Conservation (phyloP, 2,888 invertebrate genomes). For the Oxyteleia sp. region DNA sequence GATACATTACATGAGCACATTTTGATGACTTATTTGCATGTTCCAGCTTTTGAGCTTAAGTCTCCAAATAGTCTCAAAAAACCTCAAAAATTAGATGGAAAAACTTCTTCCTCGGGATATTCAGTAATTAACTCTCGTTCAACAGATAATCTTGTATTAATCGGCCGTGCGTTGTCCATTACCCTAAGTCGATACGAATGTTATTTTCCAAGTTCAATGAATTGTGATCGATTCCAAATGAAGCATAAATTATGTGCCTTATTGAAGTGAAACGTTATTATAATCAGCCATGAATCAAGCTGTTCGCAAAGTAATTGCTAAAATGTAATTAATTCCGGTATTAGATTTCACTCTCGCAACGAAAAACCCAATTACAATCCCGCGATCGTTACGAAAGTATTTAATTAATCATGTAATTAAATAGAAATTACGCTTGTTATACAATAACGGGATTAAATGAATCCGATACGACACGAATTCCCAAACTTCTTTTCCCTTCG, state of each 20-base stretch:
- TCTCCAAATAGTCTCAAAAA: no score
- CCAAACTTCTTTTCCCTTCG: no score
- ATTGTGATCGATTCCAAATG: constrained; percentile 7
- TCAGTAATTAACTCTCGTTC: no score
- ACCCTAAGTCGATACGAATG: background rate
- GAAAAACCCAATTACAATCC: constrained; percentile 26
- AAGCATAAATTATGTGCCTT: constrained; percentile 32
- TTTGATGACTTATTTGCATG: no score
- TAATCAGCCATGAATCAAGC: constrained; percentile 42
- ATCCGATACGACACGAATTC: constrained; percentile 12
- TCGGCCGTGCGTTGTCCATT: constrained; percentile 1
- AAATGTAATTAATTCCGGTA: constrained; percentile 39
- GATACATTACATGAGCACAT: no score
- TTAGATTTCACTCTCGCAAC: constrained; percentile 17
- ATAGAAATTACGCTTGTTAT: constrained; percentile 32
- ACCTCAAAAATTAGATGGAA: no score
- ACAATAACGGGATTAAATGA: constrained; percentile 43
- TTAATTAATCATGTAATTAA: constrained; percentile 38
- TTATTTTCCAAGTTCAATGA: background rate
- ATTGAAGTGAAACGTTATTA: constrained; percentile 44
- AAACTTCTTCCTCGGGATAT: no score
- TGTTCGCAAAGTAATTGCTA: constrained; percentile 38
- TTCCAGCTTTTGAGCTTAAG: no score
- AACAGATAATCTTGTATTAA: no score
- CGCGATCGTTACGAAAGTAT: constrained; percentile 6